phyloP scores from a whole-genome alignment of 1,140 invertebrate species.

The Sweltsa coloradensis region DNA sequence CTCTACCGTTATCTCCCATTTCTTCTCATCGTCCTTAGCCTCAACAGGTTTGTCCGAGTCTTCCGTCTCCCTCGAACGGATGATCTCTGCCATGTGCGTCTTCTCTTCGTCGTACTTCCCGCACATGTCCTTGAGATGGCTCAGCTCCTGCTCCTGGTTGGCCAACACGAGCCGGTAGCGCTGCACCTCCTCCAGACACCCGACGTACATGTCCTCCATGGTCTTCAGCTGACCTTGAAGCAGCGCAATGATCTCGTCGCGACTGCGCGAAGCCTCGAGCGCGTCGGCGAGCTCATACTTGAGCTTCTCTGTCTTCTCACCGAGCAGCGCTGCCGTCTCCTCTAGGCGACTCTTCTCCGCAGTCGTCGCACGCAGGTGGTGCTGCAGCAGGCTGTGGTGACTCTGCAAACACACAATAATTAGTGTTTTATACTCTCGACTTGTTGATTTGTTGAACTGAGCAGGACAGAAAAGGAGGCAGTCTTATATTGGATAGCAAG shows the following conservation, averaged over 20 bases:
- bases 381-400: conserved; percentile 15
- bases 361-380: conserved; percentile 17
- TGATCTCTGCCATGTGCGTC: conserved; percentile 1
- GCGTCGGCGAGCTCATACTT: conserved; percentile 22
- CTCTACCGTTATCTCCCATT: background rate
- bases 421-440: background rate
- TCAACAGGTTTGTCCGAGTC: background rate
- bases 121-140: conserved; percentile 9
- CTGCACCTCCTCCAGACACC: conserved; percentile 10
- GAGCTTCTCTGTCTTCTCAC: conserved; percentile 17
- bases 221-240: conserved; percentile 8
- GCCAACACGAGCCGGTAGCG: conserved; percentile 5
- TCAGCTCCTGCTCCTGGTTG: conserved; percentile 11
- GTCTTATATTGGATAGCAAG: no score
- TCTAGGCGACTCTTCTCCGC: conserved; percentile 17
- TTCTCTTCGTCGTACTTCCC: conserved; percentile 12
- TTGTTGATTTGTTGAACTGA: background rate
- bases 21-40: conserved; percentile 5
- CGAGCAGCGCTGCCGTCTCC: conserved; percentile 17
- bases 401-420: conserved; percentile 10
- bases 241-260: conserved; percentile 17
- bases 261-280: conserved; percentile 16
- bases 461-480: no score
- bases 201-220: conserved; percentile 7
- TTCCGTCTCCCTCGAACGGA: conserved; percentile 8